A percentile compares a stretch with the other conserved stretches of the same genome.
phyloP scores from a whole-genome alignment of 1,140 invertebrate species.

The Harpegnathos saltator region DNA sequence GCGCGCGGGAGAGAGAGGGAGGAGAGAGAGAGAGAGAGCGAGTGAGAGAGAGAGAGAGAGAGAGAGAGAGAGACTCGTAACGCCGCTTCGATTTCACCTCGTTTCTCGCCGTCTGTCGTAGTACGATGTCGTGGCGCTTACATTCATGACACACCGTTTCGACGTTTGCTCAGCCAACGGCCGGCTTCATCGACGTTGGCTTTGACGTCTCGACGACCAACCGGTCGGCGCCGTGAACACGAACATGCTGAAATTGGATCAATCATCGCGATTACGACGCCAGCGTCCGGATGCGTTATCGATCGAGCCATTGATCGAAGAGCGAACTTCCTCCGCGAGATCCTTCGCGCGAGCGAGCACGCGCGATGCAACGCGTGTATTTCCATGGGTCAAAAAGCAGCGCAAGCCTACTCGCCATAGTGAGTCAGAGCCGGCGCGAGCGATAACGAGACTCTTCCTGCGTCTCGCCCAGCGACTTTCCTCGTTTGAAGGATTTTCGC shows the following conservation, averaged over 20 bases:
- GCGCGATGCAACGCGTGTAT: neutral
- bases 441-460: conserved; percentile 72
- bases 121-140: neutral
- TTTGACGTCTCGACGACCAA: neutral
- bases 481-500: conserved; percentile 29
- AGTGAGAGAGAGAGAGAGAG: too few species aligned
- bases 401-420: neutral
- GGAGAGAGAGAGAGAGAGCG: too few species aligned
- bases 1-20: too few species aligned
- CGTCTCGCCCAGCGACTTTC: conserved; percentile 49
- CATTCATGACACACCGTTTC: neutral
- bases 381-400: neutral
- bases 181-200: neutral
- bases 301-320: conserved; percentile 46
- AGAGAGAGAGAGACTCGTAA: neutral
- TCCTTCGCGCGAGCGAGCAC: too few species aligned
- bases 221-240: neutral
- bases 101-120: neutral
- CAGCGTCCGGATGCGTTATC: conserved; percentile 29
- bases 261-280: conserved; percentile 38
- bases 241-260: conserved; percentile 41
- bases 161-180: neutral
- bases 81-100: conserved; percentile 16
- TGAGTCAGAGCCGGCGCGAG: conserved; percentile 63
- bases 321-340: neutral